Conservation (phyloP, 2,797 vertebrate genomes). For the Sternotherus odoratus region DNA sequence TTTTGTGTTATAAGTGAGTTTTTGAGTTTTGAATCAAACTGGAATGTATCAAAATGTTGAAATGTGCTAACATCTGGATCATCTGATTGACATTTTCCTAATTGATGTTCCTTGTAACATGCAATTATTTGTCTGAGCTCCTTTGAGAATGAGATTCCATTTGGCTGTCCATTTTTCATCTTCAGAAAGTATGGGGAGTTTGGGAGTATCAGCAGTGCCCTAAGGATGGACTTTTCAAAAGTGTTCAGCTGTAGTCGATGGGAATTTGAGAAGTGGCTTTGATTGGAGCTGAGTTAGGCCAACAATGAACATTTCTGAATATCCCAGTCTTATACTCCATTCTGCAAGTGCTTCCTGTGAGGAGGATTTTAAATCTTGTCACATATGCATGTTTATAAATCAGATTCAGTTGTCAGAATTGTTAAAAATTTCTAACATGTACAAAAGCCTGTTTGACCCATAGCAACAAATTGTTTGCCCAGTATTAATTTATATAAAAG, state of each 20-base stretch:
- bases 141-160: background rate
- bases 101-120: background rate
- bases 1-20: background rate
- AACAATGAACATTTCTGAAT: background rate
- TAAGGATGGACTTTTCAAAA: background rate
- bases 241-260: background rate
- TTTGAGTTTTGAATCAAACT: background rate
- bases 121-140: background rate
- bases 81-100: background rate
- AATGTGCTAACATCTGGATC: background rate
- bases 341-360: background rate
- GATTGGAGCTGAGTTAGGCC: background rate
- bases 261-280: background rate
- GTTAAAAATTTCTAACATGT: constrained; percentile 3
- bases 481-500: background rate
- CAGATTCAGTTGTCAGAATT: background rate
- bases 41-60: background rate
- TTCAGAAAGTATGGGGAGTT: background rate
- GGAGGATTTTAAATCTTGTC: background rate
- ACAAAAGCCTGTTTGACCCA: background rate
- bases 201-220: background rate
- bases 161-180: background rate
- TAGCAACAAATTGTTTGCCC: background rate
- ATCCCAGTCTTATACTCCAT: background rate
- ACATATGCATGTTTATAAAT: background rate